Evolutionary conservation across 2,888 invertebrate species (phyloP).

Genomic region (Megamerina dolium): DNA sequence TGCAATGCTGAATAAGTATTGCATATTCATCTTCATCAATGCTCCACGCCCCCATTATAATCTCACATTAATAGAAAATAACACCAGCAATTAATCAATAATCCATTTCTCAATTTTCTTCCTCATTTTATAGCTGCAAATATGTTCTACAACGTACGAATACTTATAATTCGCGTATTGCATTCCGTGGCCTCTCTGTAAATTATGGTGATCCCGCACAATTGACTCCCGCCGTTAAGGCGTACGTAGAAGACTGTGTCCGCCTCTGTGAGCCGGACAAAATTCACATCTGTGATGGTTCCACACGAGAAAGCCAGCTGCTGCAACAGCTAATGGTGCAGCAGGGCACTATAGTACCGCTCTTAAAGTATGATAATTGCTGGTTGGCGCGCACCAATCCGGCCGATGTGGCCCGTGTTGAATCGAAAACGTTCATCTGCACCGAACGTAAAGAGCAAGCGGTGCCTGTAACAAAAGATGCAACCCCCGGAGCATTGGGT

Average conservation of each 20-base stretch:
- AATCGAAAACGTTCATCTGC: constrained; percentile 92
- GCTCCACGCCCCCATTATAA: no score
- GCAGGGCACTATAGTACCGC: constrained; percentile 69
- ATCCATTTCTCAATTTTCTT: constrained; percentile 1
- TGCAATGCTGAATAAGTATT: no score
- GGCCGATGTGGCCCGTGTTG: constrained; percentile 95
- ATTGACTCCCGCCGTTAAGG: constrained; percentile 52
- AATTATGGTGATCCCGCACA: constrained; percentile 49
- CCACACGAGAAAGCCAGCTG: constrained; percentile 69
- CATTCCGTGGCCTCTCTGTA: constrained; percentile 25
- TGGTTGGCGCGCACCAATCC: constrained; percentile 95
- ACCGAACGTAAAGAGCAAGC: constrained; percentile 74
- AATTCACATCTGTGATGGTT: constrained; percentile 90
- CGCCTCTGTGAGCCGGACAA: constrained; percentile 78
- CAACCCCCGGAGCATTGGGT: constrained; percentile 78
- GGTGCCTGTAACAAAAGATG: constrained; percentile 70
- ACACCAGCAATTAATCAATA: no score
- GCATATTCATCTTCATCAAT: no score
- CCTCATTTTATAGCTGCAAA: constrained; percentile 11
- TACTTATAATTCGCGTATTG: constrained; percentile 26
- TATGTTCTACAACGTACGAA: no score
- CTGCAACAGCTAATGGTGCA: constrained; percentile 70
- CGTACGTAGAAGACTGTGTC: constrained; percentile 72
- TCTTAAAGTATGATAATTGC: constrained; percentile 89
- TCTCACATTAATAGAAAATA: no score